A percentile compares a stretch with the other conserved stretches of the same genome.
These are phyloP conservation scores for Spicauda simplicius DNA, from an alignment of 2,888 invertebrate species.

Conservation along the genomic window DNA sequence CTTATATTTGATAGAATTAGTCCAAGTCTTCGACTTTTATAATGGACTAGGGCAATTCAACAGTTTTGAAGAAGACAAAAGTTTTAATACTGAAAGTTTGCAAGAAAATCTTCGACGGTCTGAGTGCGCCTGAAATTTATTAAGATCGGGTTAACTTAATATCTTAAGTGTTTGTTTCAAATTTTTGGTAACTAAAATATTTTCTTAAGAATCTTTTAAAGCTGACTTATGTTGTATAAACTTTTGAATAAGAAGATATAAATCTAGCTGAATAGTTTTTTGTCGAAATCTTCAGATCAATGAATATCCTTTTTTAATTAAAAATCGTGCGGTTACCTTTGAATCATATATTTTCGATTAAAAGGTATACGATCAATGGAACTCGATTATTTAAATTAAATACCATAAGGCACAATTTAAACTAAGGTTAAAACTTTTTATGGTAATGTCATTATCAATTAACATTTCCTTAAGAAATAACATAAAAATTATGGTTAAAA, in stretches of 20 bases:
- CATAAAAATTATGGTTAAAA: too few species aligned
- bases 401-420: too few species aligned
- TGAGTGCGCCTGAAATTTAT: not conserved
- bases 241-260: too few species aligned
- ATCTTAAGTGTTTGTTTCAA: not conserved
- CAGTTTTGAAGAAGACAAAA: constrained; percentile 4
- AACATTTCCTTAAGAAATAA: too few species aligned
- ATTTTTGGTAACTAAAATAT: not conserved
- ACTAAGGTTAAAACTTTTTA: too few species aligned
- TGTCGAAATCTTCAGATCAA: too few species aligned
- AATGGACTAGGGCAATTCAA: constrained; percentile 4
- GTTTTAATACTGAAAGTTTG: constrained; percentile 1
- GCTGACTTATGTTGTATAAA: too few species aligned
- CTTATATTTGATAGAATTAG: constrained; percentile 29
- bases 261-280: too few species aligned
- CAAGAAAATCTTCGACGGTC: not conserved
- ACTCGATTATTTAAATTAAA: not conserved
- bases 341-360: not conserved
- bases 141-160: not conserved
- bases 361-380: not conserved
- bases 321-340: not conserved
- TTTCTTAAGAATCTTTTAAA: too few species aligned
- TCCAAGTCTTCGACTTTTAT: constrained; percentile 18
- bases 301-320: too few species aligned
- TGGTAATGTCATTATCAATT: too few species aligned